A percentile compares a stretch with the other conserved stretches of the same genome.
These are phyloP conservation scores for Rhynchophorus ferrugineus DNA, from an alignment of 1,140 invertebrate genomes.

Conservation along the genomic window DNA sequence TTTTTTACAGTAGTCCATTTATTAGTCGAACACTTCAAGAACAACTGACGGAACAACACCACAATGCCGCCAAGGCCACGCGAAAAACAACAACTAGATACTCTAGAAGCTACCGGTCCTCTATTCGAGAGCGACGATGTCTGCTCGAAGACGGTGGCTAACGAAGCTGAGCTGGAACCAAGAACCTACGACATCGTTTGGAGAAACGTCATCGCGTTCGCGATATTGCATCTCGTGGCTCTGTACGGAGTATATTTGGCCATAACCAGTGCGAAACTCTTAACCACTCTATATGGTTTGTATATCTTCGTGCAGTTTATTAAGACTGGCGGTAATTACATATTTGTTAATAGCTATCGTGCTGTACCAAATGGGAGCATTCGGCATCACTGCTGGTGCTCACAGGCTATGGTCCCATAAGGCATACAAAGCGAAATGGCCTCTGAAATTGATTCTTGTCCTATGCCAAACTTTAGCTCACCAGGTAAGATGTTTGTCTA, in stretches of 20 bases:
- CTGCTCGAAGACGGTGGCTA: slow-evolving; percentile 13
- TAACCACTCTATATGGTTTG: slow-evolving; percentile 62
- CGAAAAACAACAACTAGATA: slow-evolving; percentile 10
- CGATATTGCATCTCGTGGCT: slow-evolving; percentile 72
- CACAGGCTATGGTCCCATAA: slow-evolving; percentile 91
- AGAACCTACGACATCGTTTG: slow-evolving; percentile 68
- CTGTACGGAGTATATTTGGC: slow-evolving; percentile 77
- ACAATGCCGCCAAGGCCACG: slow-evolving; percentile 15
- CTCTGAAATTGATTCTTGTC: slow-evolving; percentile 66
- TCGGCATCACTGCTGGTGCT: slow-evolving; percentile 88
- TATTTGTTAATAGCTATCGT: slow-evolving; percentile 51
- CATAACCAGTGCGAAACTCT: slow-evolving; percentile 68
- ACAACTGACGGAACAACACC: background rate
- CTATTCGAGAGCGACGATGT: slow-evolving; percentile 30
- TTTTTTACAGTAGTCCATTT: no score
- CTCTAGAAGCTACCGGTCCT: slow-evolving; percentile 21
- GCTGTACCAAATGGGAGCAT: slow-evolving; percentile 61
- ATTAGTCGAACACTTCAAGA: no score
- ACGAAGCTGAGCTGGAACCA: slow-evolving; percentile 37
- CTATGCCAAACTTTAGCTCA: slow-evolving; percentile 79
- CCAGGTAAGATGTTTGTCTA: slow-evolving; percentile 57
- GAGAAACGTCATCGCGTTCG: slow-evolving; percentile 83
- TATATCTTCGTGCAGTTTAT: background rate
- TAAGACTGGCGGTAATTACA: background rate
- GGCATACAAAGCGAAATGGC: slow-evolving; percentile 88